phyloP scores from a whole-genome alignment of 2,888 invertebrate species.

The Camptogramma bilineatum region DNA sequence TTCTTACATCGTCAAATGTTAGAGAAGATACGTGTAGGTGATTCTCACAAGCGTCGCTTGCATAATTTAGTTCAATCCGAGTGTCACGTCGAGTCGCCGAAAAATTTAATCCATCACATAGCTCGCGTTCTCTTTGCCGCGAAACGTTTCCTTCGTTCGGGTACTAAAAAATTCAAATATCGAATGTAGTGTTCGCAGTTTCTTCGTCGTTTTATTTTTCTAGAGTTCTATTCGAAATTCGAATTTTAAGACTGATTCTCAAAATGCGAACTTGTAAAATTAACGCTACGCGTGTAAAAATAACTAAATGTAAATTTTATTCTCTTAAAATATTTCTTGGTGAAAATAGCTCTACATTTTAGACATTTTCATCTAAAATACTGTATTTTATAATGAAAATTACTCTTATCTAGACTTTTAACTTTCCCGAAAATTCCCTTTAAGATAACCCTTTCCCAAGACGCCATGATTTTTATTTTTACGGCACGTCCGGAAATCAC shows the following conservation, averaged over 20 bases:
- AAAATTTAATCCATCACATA: conserved; percentile 80
- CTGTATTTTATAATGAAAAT: conserved; percentile 29
- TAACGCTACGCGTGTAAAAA: background rate
- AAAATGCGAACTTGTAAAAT: background rate
- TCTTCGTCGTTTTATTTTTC: background rate
- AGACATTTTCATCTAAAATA: conserved; percentile 13
- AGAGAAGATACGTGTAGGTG: conserved; percentile 41
- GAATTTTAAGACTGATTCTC: background rate
- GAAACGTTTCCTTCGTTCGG: conserved; percentile 40
- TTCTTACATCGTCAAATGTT: conserved; percentile 26
- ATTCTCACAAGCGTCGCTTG: conserved; percentile 46
- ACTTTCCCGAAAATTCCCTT: conserved; percentile 30
- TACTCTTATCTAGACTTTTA: conserved; percentile 27
- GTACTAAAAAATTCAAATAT: conserved; percentile 50
- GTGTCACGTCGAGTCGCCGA: conserved; percentile 72
- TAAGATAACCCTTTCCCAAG: conserved; percentile 63
- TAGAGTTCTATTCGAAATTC: background rate
- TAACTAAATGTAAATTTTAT: too few species aligned
- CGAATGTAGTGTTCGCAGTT: conserved; percentile 13
- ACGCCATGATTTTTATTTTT: conserved; percentile 79
- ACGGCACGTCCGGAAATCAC: conserved; percentile 79
- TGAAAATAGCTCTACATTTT: conserved; percentile 12
- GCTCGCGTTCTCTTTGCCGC: conserved; percentile 50
- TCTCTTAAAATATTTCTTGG: background rate
- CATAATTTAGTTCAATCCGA: conserved; percentile 72